Conservation (phyloP, 23 tunicate species). For the Oikopleura vanhoeffeni region DNA sequence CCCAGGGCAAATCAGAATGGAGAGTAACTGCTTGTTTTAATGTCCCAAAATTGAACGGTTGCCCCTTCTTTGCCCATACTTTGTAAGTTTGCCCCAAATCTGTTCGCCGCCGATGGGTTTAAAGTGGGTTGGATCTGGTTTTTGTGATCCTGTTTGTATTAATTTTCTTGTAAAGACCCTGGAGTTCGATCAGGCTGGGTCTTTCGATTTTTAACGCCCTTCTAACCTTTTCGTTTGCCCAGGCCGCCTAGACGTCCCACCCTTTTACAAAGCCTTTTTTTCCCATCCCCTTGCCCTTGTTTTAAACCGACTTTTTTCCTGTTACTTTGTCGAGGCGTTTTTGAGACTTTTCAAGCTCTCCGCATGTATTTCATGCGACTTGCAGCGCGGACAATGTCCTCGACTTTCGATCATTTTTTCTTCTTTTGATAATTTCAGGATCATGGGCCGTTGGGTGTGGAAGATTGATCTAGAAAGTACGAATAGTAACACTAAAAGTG, state of each 20-base stretch:
- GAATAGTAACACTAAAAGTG: too few species aligned
- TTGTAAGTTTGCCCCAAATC: slow-evolving; percentile 62
- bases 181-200: slow-evolving; percentile 76
- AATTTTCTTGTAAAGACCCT: slow-evolving; percentile 69
- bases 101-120: slow-evolving; percentile 49
- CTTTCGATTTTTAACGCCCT: slow-evolving; percentile 72
- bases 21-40: slow-evolving; percentile 67
- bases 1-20: slow-evolving; percentile 83
- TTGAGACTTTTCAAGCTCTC: slow-evolving; percentile 72
- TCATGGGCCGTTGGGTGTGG: slow-evolving; percentile 70
- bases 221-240: slow-evolving; percentile 90
- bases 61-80: slow-evolving; percentile 50
- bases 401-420: slow-evolving; percentile 84
- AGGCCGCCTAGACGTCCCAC: too few species aligned
- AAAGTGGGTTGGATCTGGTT: slow-evolving; percentile 58
- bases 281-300: slow-evolving; percentile 69
- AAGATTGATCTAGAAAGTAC: too few species aligned
- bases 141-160: slow-evolving; percentile 64
- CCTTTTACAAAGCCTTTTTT: slow-evolving; percentile 60
- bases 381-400: slow-evolving; percentile 53
- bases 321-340: slow-evolving; percentile 24
- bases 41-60: slow-evolving; percentile 69
- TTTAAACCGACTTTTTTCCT: neutral
- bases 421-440: slow-evolving; percentile 59
- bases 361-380: slow-evolving; percentile 88